Evolutionary conservation across 2,113 vertebrate species (phyloP).

Genomic region (Corvus hawaiiensis): DNA sequence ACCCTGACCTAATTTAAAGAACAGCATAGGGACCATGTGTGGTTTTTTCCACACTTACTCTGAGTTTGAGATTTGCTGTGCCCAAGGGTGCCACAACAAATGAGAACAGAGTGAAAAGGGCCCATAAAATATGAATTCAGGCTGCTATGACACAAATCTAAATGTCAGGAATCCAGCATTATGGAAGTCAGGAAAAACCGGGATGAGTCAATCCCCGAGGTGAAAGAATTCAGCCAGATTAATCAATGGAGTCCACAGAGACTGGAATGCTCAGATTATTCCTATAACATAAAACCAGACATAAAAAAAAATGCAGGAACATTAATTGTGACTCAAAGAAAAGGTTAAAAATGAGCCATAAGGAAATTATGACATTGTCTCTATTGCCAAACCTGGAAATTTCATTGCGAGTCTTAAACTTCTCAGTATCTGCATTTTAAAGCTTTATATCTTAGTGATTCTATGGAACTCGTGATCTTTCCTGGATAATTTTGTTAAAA

Average conservation of each 20-base stretch:
- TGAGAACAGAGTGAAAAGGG: not conserved
- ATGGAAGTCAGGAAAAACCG: not conserved
- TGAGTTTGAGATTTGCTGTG: not conserved
- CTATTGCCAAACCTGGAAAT: slow-evolving; percentile 21
- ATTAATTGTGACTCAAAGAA: slow-evolving; percentile 7
- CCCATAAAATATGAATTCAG: not conserved
- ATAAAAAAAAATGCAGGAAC: not conserved
- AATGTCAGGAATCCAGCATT: not conserved
- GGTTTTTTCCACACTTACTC: not conserved
- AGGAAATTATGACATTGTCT: slow-evolving; percentile 34
- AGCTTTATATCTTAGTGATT: not conserved
- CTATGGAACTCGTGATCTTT: not conserved
- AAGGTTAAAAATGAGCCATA: slow-evolving; percentile 45
- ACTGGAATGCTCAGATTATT: not conserved
- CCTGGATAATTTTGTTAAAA: not conserved
- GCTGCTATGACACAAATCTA: not conserved
- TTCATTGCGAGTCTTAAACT: not conserved
- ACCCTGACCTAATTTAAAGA: not conserved
- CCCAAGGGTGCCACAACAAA: not conserved
- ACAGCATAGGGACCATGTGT: accelerated
- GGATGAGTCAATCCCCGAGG: slow-evolving; percentile 25
- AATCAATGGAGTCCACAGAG: not conserved
- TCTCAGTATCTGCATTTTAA: not conserved
- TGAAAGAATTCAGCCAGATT: slow-evolving; percentile 7
- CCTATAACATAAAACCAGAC: slow-evolving; percentile 41